Evolutionary conservation across 1,140 invertebrate genomes (phyloP).

Genomic region (Anastatus disparis): DNA sequence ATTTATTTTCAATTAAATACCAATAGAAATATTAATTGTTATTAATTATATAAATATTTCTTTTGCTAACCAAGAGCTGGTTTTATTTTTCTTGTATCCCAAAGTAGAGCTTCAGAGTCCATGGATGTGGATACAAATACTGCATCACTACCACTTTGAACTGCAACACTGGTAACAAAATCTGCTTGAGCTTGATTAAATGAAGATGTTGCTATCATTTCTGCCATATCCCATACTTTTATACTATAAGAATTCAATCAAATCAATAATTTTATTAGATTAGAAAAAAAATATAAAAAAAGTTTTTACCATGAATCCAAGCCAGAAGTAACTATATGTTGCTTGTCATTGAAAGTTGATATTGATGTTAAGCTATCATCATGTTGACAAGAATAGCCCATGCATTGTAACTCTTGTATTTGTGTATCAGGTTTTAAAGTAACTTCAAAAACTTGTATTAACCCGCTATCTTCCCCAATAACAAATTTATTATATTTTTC

Average conservation of each 20-base stretch:
- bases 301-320: slow-evolving; percentile 58
- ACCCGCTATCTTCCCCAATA: slow-evolving; percentile 58
- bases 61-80: slow-evolving; percentile 52
- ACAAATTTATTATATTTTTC: slow-evolving; percentile 52
- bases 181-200: slow-evolving; percentile 55
- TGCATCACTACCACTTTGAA: slow-evolving; percentile 48
- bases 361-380: slow-evolving; percentile 54
- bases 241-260: slow-evolving; percentile 49
- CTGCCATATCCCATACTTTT: slow-evolving; percentile 58
- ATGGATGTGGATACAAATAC: slow-evolving; percentile 56
- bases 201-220: slow-evolving; percentile 49
- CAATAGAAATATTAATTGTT: too few relatives aligned
- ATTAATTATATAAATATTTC: slow-evolving; percentile 2
- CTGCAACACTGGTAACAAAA: slow-evolving; percentile 52
- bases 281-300: slow-evolving; percentile 23
- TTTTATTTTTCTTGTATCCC: slow-evolving; percentile 57
- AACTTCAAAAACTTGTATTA: slow-evolving; percentile 53
- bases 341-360: slow-evolving; percentile 52
- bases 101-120: slow-evolving; percentile 55
- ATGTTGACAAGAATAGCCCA: slow-evolving; percentile 54
- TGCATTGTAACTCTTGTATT: slow-evolving; percentile 42
- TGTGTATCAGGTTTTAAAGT: slow-evolving; percentile 19
- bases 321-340: slow-evolving; percentile 53
- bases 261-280: background rate
- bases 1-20: too few relatives aligned